phyloP scores from a whole-genome alignment of 2,113 vertebrate species.

The Eleginops maclovinus region DNA sequence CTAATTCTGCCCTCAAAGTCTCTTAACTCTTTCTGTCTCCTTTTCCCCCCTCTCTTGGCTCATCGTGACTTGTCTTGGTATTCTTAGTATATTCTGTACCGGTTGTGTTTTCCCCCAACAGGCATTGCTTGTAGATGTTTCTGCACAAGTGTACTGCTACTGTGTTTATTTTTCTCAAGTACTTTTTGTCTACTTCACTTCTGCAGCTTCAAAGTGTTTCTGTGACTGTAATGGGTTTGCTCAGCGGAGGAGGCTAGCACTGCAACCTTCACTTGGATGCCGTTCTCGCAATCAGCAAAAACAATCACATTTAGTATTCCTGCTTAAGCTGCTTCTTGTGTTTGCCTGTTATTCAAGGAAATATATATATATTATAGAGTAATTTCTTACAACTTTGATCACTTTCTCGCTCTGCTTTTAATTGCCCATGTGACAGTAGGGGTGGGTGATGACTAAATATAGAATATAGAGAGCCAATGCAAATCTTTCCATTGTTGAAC shows the following conservation, averaged over 20 bases:
- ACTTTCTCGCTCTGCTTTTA: neutral
- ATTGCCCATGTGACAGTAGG: neutral
- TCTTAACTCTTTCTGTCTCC: constrained; percentile 30
- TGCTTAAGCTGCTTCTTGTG: constrained; percentile 37
- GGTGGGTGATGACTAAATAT: constrained; percentile 11
- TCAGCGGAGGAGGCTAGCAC: constrained; percentile 26
- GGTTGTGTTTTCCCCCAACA: constrained; percentile 20
- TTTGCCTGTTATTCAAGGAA: constrained; percentile 25
- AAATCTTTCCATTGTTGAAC: neutral
- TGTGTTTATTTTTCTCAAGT: constrained; percentile 5
- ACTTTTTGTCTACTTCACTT: constrained; percentile 21
- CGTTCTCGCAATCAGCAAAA: neutral
- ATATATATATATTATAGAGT: neutral
- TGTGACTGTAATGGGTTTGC: constrained; percentile 29
- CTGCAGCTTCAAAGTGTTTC: constrained; percentile 27
- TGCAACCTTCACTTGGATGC: constrained; percentile 11
- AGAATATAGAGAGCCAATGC: neutral
- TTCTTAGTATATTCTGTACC: constrained; percentile 20
- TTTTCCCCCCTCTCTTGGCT: constrained; percentile 36
- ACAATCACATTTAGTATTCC: constrained; percentile 18
- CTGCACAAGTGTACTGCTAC: constrained; percentile 17
- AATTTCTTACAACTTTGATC: neutral
- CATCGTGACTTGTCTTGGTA: constrained; percentile 25
- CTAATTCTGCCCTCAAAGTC: constrained; percentile 48
- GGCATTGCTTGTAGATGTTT: constrained; percentile 36